Evolutionary conservation across 1,140 invertebrate genomes (phyloP).

Genomic region (Pectinophora gossypiella): DNA sequence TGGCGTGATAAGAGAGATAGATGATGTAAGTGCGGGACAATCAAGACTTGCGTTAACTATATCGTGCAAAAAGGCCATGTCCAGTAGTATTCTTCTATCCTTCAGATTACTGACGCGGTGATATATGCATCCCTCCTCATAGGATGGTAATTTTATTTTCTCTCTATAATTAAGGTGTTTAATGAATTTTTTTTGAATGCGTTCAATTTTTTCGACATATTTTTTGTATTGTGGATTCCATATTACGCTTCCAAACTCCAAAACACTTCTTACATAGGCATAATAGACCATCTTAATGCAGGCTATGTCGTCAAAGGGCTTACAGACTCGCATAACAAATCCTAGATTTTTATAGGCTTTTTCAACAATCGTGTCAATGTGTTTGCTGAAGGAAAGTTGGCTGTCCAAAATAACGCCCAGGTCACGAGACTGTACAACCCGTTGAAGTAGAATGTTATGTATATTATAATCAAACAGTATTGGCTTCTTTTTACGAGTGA

Average conservation of each 20-base stretch:
- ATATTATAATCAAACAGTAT: background rate
- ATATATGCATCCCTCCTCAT: no score
- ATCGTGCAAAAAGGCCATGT: no score
- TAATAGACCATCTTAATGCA: constrained; percentile 10
- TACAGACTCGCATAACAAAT: constrained; percentile 8
- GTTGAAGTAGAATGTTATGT: background rate
- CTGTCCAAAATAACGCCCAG: constrained; percentile 11
- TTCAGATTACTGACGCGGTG: no score
- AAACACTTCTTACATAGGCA: constrained; percentile 6
- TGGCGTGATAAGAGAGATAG: no score
- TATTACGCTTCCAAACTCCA: constrained; percentile 10
- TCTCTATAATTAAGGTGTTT: constrained; percentile 2
- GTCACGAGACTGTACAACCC: constrained; percentile 2
- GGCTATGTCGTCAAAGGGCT: constrained; percentile 5
- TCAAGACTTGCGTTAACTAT: no score
- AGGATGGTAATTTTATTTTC: no score
- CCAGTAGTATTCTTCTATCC: no score
- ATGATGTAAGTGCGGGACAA: no score
- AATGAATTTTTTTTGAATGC: background rate
- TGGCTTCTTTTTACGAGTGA: background rate
- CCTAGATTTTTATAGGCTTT: constrained; percentile 11
- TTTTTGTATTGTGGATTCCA: constrained; percentile 10
- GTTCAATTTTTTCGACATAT: constrained; percentile 7
- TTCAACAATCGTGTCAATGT: constrained; percentile 13
- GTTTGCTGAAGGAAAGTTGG: constrained; percentile 10